Evolutionary conservation across 2,797 vertebrate genomes (phyloP).

Genomic region (Neosilurus hyrtlii): DNA sequence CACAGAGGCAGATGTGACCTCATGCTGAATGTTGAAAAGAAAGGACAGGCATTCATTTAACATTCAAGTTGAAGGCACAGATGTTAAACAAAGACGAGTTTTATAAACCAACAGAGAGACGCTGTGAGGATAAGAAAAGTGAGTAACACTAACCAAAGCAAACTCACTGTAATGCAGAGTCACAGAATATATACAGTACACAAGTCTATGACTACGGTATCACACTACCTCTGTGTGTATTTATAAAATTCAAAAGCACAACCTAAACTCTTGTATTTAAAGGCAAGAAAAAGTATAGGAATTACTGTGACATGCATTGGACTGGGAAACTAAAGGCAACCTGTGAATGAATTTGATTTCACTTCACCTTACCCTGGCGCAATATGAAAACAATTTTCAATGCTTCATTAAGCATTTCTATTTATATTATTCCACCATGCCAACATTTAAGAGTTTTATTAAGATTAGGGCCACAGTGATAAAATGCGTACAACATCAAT

Average conservation of each 20-base stretch:
- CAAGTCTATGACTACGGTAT: not conserved
- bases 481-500: too few relatives aligned
- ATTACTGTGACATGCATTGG: not conserved
- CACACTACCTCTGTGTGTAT: not conserved
- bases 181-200: not conserved
- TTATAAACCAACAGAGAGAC: not conserved
- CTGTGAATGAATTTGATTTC: not conserved
- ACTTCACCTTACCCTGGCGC: not conserved
- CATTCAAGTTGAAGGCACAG: slow-evolving; percentile 10
- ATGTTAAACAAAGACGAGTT: slow-evolving; percentile 6
- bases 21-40: slow-evolving; percentile 30
- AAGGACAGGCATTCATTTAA: slow-evolving; percentile 29
- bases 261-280: not conserved
- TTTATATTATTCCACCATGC: too few relatives aligned
- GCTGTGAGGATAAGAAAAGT: not conserved
- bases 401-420: not conserved
- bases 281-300: not conserved
- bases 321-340: not conserved
- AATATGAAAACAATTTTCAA: not conserved
- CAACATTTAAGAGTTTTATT: too few relatives aligned
- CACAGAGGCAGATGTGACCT: slow-evolving; percentile 27
- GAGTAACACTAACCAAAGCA: not conserved
- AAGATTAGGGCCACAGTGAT: too few relatives aligned
- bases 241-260: not conserved
- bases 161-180: not conserved